phyloP scores from a whole-genome alignment of 2,113 vertebrate genomes.

The Dicentrarchus labrax region DNA sequence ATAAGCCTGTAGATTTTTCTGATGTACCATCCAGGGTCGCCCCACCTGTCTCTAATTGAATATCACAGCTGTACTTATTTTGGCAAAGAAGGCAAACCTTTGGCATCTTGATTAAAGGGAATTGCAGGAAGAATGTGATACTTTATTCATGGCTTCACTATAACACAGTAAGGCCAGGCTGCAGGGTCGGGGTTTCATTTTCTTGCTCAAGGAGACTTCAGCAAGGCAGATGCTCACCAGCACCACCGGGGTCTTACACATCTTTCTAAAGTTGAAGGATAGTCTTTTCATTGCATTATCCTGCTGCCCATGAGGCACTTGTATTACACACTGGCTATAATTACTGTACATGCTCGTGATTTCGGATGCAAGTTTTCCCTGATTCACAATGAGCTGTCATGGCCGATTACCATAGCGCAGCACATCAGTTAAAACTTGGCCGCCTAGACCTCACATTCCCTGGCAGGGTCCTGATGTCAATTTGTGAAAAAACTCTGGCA shows the following conservation, averaged over 20 bases:
- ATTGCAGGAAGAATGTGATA: neutral
- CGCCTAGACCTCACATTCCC: neutral
- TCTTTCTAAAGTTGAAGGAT: conserved; percentile 40
- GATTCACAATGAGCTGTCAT: conserved; percentile 62
- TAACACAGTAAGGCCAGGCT: conserved; percentile 4
- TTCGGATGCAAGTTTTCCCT: conserved; percentile 26
- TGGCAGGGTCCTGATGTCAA: conserved; percentile 57
- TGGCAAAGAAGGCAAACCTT: neutral
- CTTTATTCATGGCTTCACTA: conserved; percentile 16
- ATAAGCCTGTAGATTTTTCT: conserved; percentile 13
- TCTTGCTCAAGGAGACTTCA: conserved; percentile 49
- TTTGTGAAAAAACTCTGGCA: conserved; percentile 56
- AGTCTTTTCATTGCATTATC: conserved; percentile 3
- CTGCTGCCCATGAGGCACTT: conserved; percentile 29
- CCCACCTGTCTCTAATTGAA: conserved; percentile 7
- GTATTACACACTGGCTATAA: conserved; percentile 53
- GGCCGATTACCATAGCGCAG: conserved; percentile 34
- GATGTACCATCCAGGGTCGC: neutral
- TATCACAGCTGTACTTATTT: conserved; percentile 13
- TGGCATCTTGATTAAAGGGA: neutral
- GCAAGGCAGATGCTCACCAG: conserved; percentile 43
- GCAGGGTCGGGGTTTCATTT: conserved; percentile 10
- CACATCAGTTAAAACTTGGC: conserved; percentile 61
- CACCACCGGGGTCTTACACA: conserved; percentile 15
- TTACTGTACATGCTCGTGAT: conserved; percentile 30